Conservation (phyloP, 2,113 vertebrate genomes). For the Nesoenas mayeri region DNA sequence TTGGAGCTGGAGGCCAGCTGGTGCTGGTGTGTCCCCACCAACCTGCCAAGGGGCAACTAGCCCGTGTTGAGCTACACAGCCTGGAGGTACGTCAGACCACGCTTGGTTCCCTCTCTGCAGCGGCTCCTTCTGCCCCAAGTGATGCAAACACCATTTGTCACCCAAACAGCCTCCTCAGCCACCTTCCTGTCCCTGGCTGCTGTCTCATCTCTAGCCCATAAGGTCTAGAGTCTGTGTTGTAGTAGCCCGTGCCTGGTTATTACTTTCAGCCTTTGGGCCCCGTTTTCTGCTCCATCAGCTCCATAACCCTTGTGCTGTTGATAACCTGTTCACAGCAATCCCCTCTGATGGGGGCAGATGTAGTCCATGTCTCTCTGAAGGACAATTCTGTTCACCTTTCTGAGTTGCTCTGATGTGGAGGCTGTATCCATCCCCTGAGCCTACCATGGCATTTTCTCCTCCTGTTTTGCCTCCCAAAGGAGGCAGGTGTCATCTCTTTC, state of each 20-base stretch:
- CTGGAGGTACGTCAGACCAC: constrained; percentile 77
- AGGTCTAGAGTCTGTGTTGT: rapidly evolving
- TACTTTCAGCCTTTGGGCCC: neutral
- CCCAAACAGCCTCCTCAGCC: neutral
- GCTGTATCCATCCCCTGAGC: rapidly evolving
- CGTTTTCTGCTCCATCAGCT: neutral
- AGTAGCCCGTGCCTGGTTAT: neutral
- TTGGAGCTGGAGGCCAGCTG: constrained; percentile 87
- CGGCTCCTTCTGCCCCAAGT: neutral
- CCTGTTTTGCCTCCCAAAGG: neutral
- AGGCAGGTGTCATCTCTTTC: neutral
- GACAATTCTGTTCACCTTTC: neutral
- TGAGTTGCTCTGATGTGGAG: neutral
- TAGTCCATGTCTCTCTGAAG: neutral
- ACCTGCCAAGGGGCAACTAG: constrained; percentile 71
- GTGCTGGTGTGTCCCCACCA: constrained; percentile 72
- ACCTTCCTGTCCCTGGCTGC: neutral
- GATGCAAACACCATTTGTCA: neutral
- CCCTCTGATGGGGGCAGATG: too few species aligned
- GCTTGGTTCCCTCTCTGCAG: neutral
- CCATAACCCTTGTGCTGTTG: neutral
- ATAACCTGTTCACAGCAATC: neutral
- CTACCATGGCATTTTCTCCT: neutral
- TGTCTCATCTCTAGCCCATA: rapidly evolving
- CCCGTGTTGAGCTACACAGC: constrained; percentile 84